Base-by-base conservation (phyloP, 2,113 vertebrate genomes). In the Eublepharis macularius region DNA sequence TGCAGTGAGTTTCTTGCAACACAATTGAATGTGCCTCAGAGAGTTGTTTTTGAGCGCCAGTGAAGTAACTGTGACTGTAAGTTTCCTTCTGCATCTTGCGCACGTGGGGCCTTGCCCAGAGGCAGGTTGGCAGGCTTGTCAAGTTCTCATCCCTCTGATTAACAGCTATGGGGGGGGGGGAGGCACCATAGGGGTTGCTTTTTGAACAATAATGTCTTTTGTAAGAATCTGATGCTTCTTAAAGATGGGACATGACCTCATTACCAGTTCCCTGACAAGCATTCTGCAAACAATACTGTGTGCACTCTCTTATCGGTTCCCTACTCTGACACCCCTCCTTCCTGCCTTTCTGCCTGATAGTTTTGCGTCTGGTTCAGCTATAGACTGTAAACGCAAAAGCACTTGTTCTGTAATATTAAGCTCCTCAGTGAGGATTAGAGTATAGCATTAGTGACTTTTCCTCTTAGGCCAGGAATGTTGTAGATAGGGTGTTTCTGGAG, bases 231-330 rank as follows among this genome's bases (percentile, higher is more conserved):
- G 93, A 94, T 93, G 91, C 91, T 94, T 95, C 95, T 96, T 94
- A 94, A 95, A 95, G 95, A 95, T 95, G 92, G 92, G 95, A 94
- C 91, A 94, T 96, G 95, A 96, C 92, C 94, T 96, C 95, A 96
- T 94, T 86, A 91, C 91, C 0, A 82, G 92, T 73, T 94, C 88
- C 92, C 93, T 88, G 91, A 95, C 93, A 93, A 94, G 63, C 94
- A 94, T 96, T 96, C 92, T 94, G 95, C 91, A 92, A 94, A 36
- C 93, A 93, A 92, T 85, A 94, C 89, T 91, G 90, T 94, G 90
- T 94, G 86, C 87, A 94, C 87, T 95, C 92, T n/a, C 88, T 94
- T 93, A 93, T 94, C 86, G 85, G 87, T 91, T 91, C 90, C 92
- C 89, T 88, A 91, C 95, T 90, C 91, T 91, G 2, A 5, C 80